Base-by-base conservation (phyloP, 2,113 vertebrate genomes). In the zebrafish (Danio rerio) region DNA sequence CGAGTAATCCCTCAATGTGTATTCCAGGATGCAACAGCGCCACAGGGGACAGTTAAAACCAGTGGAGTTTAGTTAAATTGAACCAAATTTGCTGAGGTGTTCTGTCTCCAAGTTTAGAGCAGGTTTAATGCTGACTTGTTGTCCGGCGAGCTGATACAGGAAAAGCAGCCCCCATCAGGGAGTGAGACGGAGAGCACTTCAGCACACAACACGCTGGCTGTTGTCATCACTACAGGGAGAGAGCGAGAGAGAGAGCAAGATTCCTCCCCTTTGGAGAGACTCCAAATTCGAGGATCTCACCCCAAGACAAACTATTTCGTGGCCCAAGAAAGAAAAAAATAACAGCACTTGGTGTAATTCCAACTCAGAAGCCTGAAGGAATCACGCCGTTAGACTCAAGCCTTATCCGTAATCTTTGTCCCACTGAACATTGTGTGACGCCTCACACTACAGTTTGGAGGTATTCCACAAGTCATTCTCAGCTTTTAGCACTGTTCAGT, bases 391-490 rank as follows among this genome's bases (percentile, higher is more conserved):
- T 82, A 63, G 59, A 75, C 21, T 65, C 16, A 40, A 82, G 61
- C 53, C 56, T 47, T 69, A 52, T 83, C 55, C 74, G 8, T 12
- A 42, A 78, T 77, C 73, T 61, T 31, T 75, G 81, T 76, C 71
- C 72, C 18, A 82, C 49, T 9, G 50, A 74, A 65, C 56, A 9
- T 15, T 66, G 61, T 1, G 50, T 47, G 20, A 56, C 62, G 20
- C 71, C 42, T 56, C 62, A 66, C 71, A 1, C 21, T 66, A 55
- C 43, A 68, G 43, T 20, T 50, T 15, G 31, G 15, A 70, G 53
- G 20, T 59, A 59, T 72, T 49, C 68, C 58, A 72, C 68, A 50
- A 70, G 55, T 81, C 79, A 81, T 81, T 72, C 47, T 81, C 18
- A 16, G 50, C 21, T 20, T 12, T 71, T 58, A 45, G 9, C 68